These are phyloP conservation scores for Lepidocyrtinus sp. DNA, from an alignment of 2,888 invertebrate species.

Conservation along the genomic window DNA sequence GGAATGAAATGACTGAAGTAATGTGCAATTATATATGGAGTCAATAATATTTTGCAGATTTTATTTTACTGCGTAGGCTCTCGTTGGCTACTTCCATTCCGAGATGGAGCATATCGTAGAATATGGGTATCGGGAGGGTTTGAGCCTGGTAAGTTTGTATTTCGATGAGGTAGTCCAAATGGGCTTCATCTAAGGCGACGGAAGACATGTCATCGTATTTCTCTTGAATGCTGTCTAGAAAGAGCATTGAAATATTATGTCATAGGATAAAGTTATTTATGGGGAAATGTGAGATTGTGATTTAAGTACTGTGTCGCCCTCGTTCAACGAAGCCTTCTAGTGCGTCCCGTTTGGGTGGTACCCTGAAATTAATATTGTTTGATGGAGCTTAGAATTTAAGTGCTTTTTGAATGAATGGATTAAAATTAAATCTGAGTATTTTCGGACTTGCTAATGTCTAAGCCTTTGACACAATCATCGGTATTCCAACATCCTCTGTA, in stretches of 20 bases:
- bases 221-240: slow-evolving; percentile 39
- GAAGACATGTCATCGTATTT: slow-evolving; percentile 45
- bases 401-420: background rate
- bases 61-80: slow-evolving; percentile 38
- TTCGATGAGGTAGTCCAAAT: slow-evolving; percentile 55
- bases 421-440: too few relatives aligned
- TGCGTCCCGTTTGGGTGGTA: slow-evolving; percentile 56
- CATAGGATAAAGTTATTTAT: slow-evolving; percentile 6
- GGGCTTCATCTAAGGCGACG: slow-evolving; percentile 43
- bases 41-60: background rate
- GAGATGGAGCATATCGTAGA: slow-evolving; percentile 57
- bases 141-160: slow-evolving; percentile 45
- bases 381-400: background rate
- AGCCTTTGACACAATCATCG: slow-evolving; percentile 47
- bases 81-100: slow-evolving; percentile 55
- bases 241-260: background rate
- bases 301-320: slow-evolving; percentile 49
- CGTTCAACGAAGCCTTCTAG: slow-evolving; percentile 56
- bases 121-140: slow-evolving; percentile 50
- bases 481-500: slow-evolving; percentile 54
- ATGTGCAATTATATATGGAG: background rate
- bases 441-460: slow-evolving; percentile 56
- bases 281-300: background rate
- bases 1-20: background rate
- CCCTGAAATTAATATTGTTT: slow-evolving; percentile 31